phyloP scores from a whole-genome alignment of 2,113 vertebrate species.

The Pangasianodon hypophthalmus region DNA sequence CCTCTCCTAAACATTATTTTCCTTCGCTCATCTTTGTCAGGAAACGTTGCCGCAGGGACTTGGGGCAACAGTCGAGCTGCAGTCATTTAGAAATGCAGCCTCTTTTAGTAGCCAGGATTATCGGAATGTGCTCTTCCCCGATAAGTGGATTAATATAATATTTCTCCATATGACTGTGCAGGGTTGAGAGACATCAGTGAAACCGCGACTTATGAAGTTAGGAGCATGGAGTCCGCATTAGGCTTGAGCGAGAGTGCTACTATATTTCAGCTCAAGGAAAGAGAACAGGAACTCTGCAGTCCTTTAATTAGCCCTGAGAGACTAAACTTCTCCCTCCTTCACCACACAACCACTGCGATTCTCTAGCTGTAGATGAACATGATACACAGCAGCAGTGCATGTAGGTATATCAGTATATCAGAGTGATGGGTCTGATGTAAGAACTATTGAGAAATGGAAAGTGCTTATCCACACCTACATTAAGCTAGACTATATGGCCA shows the following conservation, averaged over 20 bases:
- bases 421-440: neutral
- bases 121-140: conserved; percentile 61
- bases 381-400: neutral
- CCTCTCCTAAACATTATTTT: conserved; percentile 16
- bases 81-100: conserved; percentile 50
- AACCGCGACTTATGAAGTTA: conserved; percentile 54
- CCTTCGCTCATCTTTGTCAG: conserved; percentile 21
- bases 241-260: conserved; percentile 37
- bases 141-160: conserved; percentile 66
- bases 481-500: neutral
- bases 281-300: conserved; percentile 24
- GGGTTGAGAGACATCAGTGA: conserved; percentile 56
- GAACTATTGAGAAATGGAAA: neutral
- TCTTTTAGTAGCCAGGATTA: conserved; percentile 58
- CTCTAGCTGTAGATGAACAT: neutral
- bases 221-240: conserved; percentile 52
- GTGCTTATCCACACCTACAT: neutral
- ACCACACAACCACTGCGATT: neutral
- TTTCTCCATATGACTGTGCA: conserved; percentile 54
- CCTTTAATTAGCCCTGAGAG: conserved; percentile 51
- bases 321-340: neutral
- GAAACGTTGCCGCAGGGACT: conserved; percentile 36
- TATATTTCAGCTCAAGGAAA: conserved; percentile 44
- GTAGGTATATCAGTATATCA: neutral
- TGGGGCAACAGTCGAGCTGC: conserved; percentile 37